A percentile compares a stretch with the other conserved stretches of the same genome.
phyloP scores from a whole-genome alignment of 2,888 invertebrate genomes.

The Hecatera dysodea region DNA sequence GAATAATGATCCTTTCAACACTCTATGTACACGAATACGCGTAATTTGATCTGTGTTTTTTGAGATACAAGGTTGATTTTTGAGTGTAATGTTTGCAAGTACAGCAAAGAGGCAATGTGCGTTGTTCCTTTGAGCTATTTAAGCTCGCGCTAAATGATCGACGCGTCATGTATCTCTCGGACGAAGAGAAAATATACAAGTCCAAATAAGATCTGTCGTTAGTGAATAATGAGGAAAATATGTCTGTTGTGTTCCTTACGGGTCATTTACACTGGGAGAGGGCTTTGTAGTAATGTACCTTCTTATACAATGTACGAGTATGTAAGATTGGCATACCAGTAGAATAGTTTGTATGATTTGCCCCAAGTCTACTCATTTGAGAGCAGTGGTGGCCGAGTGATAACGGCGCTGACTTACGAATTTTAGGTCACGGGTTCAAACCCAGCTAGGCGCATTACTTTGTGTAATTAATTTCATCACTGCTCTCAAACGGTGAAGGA shows the following conservation, averaged over 20 bases:
- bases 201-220: constrained; percentile 58
- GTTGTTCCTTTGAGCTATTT: constrained; percentile 71
- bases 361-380: too few species aligned
- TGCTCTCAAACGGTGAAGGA: too few species aligned
- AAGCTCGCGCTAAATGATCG: constrained; percentile 69
- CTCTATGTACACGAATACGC: constrained; percentile 44
- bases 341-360: background rate
- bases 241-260: constrained; percentile 48
- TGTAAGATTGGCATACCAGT: background rate
- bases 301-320: background rate
- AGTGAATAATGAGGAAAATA: constrained; percentile 61
- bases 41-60: constrained; percentile 34
- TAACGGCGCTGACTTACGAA: too few species aligned
- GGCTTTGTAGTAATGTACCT: constrained; percentile 1
- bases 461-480: too few species aligned
- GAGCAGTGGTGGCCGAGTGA: too few species aligned
- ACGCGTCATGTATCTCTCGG: constrained; percentile 60
- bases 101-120: constrained; percentile 61
- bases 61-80: constrained; percentile 1
- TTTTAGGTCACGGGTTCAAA: too few species aligned
- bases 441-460: too few species aligned
- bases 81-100: constrained; percentile 8
- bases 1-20: constrained; percentile 73
- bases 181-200: constrained; percentile 60
- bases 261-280: constrained; percentile 25